Base-by-base conservation (phyloP, 2,888 invertebrate genomes). In the Oligia latruncula region DNA sequence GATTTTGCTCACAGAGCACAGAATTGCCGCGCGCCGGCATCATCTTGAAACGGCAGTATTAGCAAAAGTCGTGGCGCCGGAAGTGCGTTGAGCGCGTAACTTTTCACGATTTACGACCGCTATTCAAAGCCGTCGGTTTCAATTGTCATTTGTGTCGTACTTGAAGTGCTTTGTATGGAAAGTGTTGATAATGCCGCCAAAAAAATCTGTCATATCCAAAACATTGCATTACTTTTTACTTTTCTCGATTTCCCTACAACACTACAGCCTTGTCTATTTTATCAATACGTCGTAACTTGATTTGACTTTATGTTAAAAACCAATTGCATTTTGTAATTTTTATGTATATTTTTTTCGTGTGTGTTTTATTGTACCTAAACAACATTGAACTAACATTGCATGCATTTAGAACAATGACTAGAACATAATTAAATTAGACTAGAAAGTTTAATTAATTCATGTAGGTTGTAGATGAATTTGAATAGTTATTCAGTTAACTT, bases 401-500 rank as follows among this genome's bases (percentile, higher is more conserved):
- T 46, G 52, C 13, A 71, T 77, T 79, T 68, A 46, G 17, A 62
- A 78, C 35, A 43, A 70, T n/a, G 43, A 29, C 29, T 77, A 65
- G 29, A 82, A 70, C 20, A 35, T 35, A 65, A 82, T 29, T 70
- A n/a, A 58, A 64, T 70, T 66, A 43, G 2, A 46, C 40, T 46
- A 20, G 71, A 83, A 78, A 60, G 35, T 71, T 83, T 40, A 62
- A 83, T 66, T 78, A 83, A 83, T 71, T 67, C 20, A 71, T 65
- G 71, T 40, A 67, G 40, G 55, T 71, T 65, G 43, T 23, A 67
- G 52, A 55, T 46, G 9, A 62, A 83, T 71, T 83, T 17, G 29
- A 78, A 83, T 60, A 66, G 65, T 81, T 85, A 55, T 62, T 60
- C 20, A 49, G 46, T 71, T 71, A 65, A 84, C 23, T 74, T 80